Evolutionary conservation across 2,797 vertebrate species (phyloP), one percentile per base, ranked within the genome.

Genomic region (Sciaenops ocellatus): DNA sequence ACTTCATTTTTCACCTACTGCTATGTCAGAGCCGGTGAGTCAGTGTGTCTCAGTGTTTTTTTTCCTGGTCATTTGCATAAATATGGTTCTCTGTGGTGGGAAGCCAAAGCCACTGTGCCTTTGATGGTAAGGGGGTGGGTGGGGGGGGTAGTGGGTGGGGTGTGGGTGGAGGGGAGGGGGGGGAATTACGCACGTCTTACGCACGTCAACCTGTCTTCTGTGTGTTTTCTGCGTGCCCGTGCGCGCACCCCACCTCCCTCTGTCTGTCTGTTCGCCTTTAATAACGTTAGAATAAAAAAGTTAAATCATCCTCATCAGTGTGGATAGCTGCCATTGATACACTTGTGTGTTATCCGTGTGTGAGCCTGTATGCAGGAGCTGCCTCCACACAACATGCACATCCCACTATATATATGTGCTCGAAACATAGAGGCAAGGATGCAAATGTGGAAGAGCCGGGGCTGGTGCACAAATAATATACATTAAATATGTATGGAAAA

Each of bases 131-230:
- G 30, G 48, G 22, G 65, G 69, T n/a, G 61, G 13, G 42, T 44
- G 77, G 51, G 75, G 82, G 77, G 85, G 57, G 72, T 13, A 15
- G 9, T 20, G 59, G 82, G 73, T 63, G 70, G 69, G 61, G 85
- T 62, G 74, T 17, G 70, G 73, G 76, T 67, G 76, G 76, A 64
- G 69, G 72, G 67, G 85, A 4, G 42, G 42, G 9, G 57, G 34
- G 74, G 65, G 87, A 4, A 87, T 91, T 91, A 93, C 90, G 90
- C 91, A 91, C 85, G 89, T 91, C 91, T 87, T 90, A 90, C 89
- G 87, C 89, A 89, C 86, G 81, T 87, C 86, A 89, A 90, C 87
- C 88, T 89, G 88, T 85, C 84, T 81, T 82, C 66, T 84, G 80
- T 89, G 88, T 78, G 70, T 76, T 84, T 79, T 73, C 41, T 78